Base-by-base conservation (phyloP, 2,888 invertebrate genomes). In the Plusia festucae region DNA sequence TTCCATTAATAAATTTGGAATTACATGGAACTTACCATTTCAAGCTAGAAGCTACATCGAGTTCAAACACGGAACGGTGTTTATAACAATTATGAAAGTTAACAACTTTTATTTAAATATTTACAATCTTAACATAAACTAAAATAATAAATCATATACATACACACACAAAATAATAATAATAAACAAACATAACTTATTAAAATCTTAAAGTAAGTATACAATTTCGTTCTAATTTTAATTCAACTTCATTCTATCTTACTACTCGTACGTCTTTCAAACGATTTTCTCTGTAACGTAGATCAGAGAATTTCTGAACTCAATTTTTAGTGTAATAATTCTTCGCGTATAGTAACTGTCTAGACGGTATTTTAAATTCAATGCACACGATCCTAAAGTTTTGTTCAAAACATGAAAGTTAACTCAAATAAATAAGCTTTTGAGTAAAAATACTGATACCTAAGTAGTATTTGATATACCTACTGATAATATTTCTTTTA, bases 311-410 rank as follows among this genome's bases (percentile, higher is more conserved):
- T 34, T 56, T 32, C 62, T 65, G 24, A 52, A 18, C 49, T 34
- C 57, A 65, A 62, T 22, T 60, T 72, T 66, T 20, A 20, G 51
- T 46, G 30, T 46, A 53, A 20, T 56, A 57, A 76, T 61, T 58
- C 18, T 30, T 77, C 56, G 73, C 78, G 73, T 66, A 51, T 60
- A 66, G 60, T 72, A 58, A 53, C 66, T 30, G 78, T 73, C 78
- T 73, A 73, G 73, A 77, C 78, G 15, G 49, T 61, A 65, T 72
- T 73, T 73, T 72, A 60, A 66, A 73, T 77, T 77, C 73, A 72
- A 49, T 65, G 73, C 61, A 76, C 61, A 76, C 62, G 73, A 73
- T 66, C 57, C 61, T 22, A 51, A 53, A 53, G 53, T 18, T 46
- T 56, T 46, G 46, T 27, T 57, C 46, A 32, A 46, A 49, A 8